Conservation (phyloP, 2,113 vertebrate genomes). For the Alligator sinensis region DNA sequence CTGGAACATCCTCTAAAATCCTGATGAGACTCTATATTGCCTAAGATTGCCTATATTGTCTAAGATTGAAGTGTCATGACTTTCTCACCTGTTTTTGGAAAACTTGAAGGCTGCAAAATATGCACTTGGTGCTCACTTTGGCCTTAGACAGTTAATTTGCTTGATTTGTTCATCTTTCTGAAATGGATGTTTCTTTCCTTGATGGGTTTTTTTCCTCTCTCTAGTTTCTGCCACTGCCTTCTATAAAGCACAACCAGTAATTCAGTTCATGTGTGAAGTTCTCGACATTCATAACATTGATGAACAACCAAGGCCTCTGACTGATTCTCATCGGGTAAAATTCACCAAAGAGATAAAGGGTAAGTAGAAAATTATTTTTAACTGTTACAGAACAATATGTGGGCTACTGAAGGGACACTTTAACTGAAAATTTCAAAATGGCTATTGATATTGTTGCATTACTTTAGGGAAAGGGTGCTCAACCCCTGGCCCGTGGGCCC, state of each 20-base stretch:
- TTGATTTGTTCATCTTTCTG: background rate
- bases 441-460: too few species aligned
- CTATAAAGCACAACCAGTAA: slow-evolving; percentile 99
- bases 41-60: background rate
- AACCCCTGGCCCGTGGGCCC: too few species aligned
- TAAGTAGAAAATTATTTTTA: slow-evolving; percentile 66
- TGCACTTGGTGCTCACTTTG: background rate
- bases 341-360: slow-evolving; percentile 99
- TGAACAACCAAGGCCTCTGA: slow-evolving; percentile 97
- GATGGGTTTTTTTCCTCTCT: slow-evolving; percentile 32
- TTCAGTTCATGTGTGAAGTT: slow-evolving; percentile 99
- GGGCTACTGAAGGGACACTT: background rate
- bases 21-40: background rate
- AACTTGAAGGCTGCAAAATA: background rate
- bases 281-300: slow-evolving; percentile 99
- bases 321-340: slow-evolving; percentile 99
- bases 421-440: background rate
- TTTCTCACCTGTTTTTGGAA: background rate
- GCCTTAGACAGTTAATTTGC: background rate
- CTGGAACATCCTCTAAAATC: background rate
- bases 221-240: slow-evolving; percentile 99
- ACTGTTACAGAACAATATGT: background rate
- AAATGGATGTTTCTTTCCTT: background rate
- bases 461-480: too few species aligned
- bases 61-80: background rate